phyloP scores from a whole-genome alignment of 2,113 vertebrate species.

The Apeltes quadracus region DNA sequence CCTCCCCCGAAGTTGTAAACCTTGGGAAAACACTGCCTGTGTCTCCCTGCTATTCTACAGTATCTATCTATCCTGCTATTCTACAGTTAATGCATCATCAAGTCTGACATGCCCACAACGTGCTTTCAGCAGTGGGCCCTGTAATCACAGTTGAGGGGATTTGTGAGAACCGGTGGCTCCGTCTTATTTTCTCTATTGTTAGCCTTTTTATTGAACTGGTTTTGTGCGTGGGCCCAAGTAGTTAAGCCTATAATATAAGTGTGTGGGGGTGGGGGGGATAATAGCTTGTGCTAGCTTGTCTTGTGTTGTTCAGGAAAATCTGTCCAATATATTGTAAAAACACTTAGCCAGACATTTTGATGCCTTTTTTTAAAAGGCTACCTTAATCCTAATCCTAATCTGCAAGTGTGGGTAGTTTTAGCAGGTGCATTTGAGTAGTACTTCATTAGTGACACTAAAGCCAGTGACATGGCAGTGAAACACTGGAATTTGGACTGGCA shows the following conservation, averaged over 20 bases:
- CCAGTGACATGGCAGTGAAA: not conserved
- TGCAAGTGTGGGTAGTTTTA: not conserved
- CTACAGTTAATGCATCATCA: not conserved
- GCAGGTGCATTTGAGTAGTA: not conserved
- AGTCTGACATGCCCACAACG: not conserved
- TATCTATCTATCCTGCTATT: too few relatives aligned
- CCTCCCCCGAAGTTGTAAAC: too few relatives aligned
- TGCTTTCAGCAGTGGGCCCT: not conserved
- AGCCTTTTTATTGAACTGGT: not conserved
- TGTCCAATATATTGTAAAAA: too few relatives aligned
- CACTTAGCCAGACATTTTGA: too few relatives aligned
- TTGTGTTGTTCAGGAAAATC: not conserved
- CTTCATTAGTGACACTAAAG: not conserved
- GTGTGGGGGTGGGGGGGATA: not conserved
- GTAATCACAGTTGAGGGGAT: conserved; percentile 20
- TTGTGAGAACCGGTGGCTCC: not conserved
- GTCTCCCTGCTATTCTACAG: conserved; percentile 11
- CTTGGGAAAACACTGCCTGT: not conserved
- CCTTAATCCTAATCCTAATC: not conserved
- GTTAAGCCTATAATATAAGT: not conserved
- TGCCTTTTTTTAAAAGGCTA: not conserved
- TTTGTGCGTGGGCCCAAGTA: not conserved
- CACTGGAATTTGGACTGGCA: not conserved
- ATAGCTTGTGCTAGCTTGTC: not conserved
- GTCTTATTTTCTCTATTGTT: conserved; percentile 13